Evolutionary conservation across 2,113 vertebrate genomes (phyloP).

Genomic region (Rattus norvegicus): GRCr8 NC_086034.1:7104501-7105000

Average conservation of each 20-base stretch:
- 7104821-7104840: constrained; percentile 58
- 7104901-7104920: constrained; percentile 71
- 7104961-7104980: constrained; percentile 65
- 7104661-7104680: neutral
- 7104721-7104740: neutral
- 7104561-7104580: neutral
- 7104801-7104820: constrained; percentile 53
- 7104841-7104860: constrained; percentile 80
- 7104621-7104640: neutral
- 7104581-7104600: neutral
- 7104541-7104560: neutral
- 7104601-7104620: neutral
- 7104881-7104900: constrained; percentile 76
- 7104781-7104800: neutral
- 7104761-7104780: neutral
- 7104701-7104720: neutral
- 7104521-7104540: neutral
- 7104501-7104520: neutral
- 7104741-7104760: neutral
- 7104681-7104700: neutral
- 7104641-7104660: neutral
- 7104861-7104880: constrained; percentile 74
- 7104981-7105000: constrained; percentile 36
- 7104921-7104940: constrained; percentile 68
- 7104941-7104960: constrained; percentile 65